Base-by-base conservation (phyloP, 2,888 invertebrate genomes). In the Allacma fusca region DNA sequence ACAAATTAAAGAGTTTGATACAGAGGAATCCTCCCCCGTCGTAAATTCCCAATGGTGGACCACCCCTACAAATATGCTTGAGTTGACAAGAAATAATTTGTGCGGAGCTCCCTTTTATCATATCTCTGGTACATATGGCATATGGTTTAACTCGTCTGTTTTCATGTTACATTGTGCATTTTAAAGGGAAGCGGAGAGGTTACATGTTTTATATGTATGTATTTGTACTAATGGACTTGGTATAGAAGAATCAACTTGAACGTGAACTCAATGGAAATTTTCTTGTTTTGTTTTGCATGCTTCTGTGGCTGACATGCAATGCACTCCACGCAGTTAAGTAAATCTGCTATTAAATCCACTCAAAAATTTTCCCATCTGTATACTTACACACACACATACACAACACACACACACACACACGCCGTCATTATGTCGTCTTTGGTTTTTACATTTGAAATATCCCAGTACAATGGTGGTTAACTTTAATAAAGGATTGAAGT, bases 1-100 rank as follows among this genome's bases (percentile, higher is more conserved):
- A 50, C 9, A 50, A 50, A 50, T 50, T 50, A 50, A 50, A 5
- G 19, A 19, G 19, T 16, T 50, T 19, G 50, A 50, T 40, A 40
- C 7, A 40, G 16, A 16, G 50, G 2, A 50, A 50, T 50, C 16
- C 50, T 50, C 50, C 19, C 50, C 50, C 50, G 19, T 50, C 50
- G 50, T 50, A 50, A 50, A 50, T 50, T 50, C n/a, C 16, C n/a
- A n/a, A n/a, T 13, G 16, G 50, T n/a, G 50, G 50, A 50, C 50
- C 50, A 50, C 50, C 50, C 50, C 50, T 50, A 50, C 5, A 5
- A 50, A 50, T 12, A 50, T 50, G 5, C 9, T 50, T 50, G n/a
- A 50, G 50, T 50, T n/a, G 50, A n/a, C 50, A 50, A 50, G 50
- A 50, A 50, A 50, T 50, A 50, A 50, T 50, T 50, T 50, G 50